Evolutionary conservation across 2,113 vertebrate species (phyloP).

Genomic region (Oryzias curvinotus): DNA sequence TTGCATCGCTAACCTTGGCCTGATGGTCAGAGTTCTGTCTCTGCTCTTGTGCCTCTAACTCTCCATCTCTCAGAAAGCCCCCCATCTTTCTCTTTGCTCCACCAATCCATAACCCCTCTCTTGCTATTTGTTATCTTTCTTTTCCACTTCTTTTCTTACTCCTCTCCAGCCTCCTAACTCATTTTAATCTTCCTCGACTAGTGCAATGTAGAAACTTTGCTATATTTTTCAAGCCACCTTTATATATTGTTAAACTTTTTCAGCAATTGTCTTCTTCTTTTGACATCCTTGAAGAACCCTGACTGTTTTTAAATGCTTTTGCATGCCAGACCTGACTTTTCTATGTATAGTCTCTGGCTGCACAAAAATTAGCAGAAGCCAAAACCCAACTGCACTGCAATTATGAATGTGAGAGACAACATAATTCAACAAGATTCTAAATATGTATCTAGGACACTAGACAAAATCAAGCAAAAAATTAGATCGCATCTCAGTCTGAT

Average conservation of each 20-base stretch:
- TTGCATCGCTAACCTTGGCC: constrained; percentile 63
- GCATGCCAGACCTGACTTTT: constrained; percentile 5
- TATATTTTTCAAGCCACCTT: constrained; percentile 16
- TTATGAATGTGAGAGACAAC: too few relatives aligned
- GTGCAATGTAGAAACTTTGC: constrained; percentile 1
- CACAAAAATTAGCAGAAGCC: too few relatives aligned
- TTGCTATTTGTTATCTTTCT: constrained; percentile 42
- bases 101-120: constrained; percentile 55
- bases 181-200: constrained; percentile 24
- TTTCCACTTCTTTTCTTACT: constrained; percentile 26
- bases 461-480: too few relatives aligned
- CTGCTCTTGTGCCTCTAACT: constrained; percentile 39
- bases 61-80: constrained; percentile 38
- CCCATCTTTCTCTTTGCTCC: constrained; percentile 37
- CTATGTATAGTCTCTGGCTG: constrained; percentile 9
- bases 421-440: too few relatives aligned
- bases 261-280: constrained; percentile 28
- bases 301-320: constrained; percentile 32
- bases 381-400: too few relatives aligned
- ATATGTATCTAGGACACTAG: too few relatives aligned
- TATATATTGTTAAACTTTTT: constrained; percentile 46
- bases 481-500: too few relatives aligned
- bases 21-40: constrained; percentile 57
- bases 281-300: constrained; percentile 34
- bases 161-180: constrained; percentile 30